Evolutionary conservation across 2,113 vertebrate species (phyloP), one percentile per base, ranked within the genome.

Genomic region (Trogon melanurus): DNA sequence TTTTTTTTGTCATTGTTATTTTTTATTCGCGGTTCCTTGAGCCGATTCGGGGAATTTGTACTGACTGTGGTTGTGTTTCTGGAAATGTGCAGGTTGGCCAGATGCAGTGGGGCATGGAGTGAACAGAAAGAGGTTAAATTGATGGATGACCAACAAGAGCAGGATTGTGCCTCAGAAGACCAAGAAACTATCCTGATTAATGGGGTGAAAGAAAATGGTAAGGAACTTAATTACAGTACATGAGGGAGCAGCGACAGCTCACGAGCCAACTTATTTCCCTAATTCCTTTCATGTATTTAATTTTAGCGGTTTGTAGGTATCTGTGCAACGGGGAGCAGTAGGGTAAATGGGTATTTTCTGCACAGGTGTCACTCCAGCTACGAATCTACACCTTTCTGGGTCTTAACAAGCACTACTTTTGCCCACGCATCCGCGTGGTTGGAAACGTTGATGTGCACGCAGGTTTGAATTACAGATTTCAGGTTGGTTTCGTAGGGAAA

Each of bases 111-210:
- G 98, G 98, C 97, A 98, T 98, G 98, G 98, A 98, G 98, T 98
- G 98, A 98, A 97, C 98, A 98, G 96, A 98, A 97, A 96, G 97
- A 98, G 97, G 97, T 98, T 98, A 97, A 98, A 99, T 98, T 99
- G 98, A 99, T 99, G 99, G 99, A 99, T 98, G 98, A 98, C 98
- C 98, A 99, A 98, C 98, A 98, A 98, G 98, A 99, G 96, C 98
- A 98, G 98, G 96, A 98, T 98, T 98, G 98, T 98, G 98, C 98
- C 96, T 98, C 98, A 98, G 98, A 98, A 98, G 98, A 98, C 97
- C 98, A 98, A 97, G 98, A 98, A 98, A 98, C 98, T 79, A 98
- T 98, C 93, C 98, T 98, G 97, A 98, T 98, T 98, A 99, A 98
- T 98, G 97, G 97, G 95, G 97, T 98, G 97, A 99, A 99, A 97